Conservation (phyloP, 2,888 invertebrate genomes). For the Drosophila cognata region DNA sequence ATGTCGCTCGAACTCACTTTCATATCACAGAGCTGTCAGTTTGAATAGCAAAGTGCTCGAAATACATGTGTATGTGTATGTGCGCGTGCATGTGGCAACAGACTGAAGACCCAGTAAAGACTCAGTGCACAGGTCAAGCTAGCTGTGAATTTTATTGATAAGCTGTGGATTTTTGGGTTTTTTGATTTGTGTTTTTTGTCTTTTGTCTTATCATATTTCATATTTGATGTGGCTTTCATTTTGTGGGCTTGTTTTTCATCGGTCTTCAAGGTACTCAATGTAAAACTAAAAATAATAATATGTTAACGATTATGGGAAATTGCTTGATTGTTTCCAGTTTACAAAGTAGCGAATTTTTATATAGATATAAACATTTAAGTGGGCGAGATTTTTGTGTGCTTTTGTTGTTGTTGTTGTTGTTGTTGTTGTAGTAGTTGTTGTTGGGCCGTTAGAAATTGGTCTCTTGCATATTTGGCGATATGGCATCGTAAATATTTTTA, state of each 20-base stretch:
- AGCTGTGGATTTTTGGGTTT: constrained; percentile 12
- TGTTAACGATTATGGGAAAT: neutral
- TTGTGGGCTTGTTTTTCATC: neutral
- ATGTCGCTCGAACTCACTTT: constrained; percentile 19
- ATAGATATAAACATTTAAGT: constrained; percentile 23
- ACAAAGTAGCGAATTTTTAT: constrained; percentile 6
- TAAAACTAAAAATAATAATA: neutral
- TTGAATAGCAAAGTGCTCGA: constrained; percentile 27
- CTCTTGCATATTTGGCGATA: constrained; percentile 67
- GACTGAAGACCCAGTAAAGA: constrained; percentile 23
- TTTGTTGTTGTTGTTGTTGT: neutral
- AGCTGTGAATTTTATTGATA: constrained; percentile 41
- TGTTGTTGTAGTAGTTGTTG: constrained; percentile 1
- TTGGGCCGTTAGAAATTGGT: constrained; percentile 47
- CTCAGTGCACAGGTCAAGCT: constrained; percentile 39
- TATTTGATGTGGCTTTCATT: neutral
- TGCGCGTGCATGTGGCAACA: constrained; percentile 3
- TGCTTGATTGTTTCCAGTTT: neutral
- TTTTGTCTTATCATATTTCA: constrained; percentile 14
- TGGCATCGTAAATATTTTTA: constrained; percentile 76
- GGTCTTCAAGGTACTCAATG: neutral
- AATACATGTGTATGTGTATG: neutral
- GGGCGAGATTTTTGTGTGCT: constrained; percentile 24
- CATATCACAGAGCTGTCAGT: constrained; percentile 45
- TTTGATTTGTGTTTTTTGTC: no score